A percentile compares a stretch with the other conserved stretches of the same genome.
Conservation (phyloP, 2,797 vertebrate species). For the Momotus momota region DNA sequence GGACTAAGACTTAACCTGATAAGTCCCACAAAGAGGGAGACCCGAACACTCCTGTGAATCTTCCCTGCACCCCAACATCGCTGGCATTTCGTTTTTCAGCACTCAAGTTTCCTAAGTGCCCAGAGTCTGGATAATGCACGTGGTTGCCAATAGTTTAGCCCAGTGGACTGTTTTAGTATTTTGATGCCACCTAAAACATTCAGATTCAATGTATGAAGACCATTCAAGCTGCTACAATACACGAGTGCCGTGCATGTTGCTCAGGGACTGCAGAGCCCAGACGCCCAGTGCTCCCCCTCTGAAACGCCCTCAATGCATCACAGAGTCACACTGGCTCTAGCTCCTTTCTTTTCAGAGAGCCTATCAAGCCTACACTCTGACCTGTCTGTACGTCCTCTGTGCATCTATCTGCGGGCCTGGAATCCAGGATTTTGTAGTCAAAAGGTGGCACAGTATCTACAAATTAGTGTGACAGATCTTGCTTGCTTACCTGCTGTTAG, state of each 20-base stretch:
- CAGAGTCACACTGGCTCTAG: neutral
- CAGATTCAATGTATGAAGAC: neutral
- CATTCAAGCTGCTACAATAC: neutral
- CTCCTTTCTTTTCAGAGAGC: neutral
- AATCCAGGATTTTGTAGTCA: neutral
- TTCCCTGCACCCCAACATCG: neutral
- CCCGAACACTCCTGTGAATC: neutral
- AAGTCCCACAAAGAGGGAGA: neutral
- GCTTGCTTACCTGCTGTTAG: neutral
- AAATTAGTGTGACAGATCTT: neutral
- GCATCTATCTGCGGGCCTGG: no score
- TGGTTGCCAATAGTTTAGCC: neutral
- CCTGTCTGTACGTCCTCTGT: accelerated
- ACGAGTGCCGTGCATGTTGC: neutral
- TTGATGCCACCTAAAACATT: neutral
- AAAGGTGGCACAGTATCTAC: neutral
- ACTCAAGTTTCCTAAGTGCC: neutral
- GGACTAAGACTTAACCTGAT: neutral
- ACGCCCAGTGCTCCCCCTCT: neutral
- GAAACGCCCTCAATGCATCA: accelerated
- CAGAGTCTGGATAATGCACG: neutral
- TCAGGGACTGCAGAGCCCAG: neutral
- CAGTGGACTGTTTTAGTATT: neutral
- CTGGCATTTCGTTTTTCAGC: neutral
- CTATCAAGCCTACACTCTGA: neutral